Conservation (phyloP, 2,888 invertebrate species). For the Acrocera orbiculus region DNA sequence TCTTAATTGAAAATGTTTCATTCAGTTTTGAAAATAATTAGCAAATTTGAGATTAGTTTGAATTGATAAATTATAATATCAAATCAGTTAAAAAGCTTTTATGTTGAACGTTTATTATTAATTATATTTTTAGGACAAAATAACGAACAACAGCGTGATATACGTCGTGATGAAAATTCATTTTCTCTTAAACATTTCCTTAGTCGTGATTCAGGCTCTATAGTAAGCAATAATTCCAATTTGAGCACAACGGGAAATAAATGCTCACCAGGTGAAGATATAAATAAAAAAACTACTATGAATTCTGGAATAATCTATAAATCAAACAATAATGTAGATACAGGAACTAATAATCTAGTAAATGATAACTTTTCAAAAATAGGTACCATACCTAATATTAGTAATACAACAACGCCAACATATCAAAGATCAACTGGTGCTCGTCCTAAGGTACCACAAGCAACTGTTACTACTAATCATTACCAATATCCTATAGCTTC, state of each 20-base stretch:
- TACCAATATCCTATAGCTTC: slow-evolving; percentile 14
- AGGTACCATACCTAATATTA: slow-evolving; percentile 1
- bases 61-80: no score
- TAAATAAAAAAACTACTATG: background rate
- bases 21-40: no score
- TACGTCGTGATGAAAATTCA: slow-evolving; percentile 45
- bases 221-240: slow-evolving; percentile 6
- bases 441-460: slow-evolving; percentile 50
- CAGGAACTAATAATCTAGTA: no score
- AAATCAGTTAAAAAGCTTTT: no score
- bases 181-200: slow-evolving; percentile 77
- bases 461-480: slow-evolving; percentile 20
- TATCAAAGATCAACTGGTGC: slow-evolving; percentile 43
- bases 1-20: no score
- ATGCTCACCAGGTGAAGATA: no score
- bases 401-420: slow-evolving; percentile 7
- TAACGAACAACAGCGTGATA: slow-evolving; percentile 10
- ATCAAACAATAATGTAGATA: no score
- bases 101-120: background rate
- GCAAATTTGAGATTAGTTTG: no score
- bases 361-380: background rate
- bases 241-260: no score
- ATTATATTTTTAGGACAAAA: slow-evolving; percentile 1
- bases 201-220: slow-evolving; percentile 37
- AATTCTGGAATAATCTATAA: no score